Base-by-base conservation (phyloP, 2,888 invertebrate species). In the Bhutanitis thaidina region DNA sequence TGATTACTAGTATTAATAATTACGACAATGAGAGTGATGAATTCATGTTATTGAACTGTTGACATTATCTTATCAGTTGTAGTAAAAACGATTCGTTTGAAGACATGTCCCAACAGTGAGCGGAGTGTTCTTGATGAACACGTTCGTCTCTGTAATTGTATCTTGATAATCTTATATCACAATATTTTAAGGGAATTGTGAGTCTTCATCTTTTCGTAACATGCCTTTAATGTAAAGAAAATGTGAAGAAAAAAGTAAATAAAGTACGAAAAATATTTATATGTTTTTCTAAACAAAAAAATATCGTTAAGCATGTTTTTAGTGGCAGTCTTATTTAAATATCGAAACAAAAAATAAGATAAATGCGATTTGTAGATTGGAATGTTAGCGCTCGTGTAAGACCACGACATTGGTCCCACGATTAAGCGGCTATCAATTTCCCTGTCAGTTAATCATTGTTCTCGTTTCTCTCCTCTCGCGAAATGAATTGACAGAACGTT, bases 41-140 rank as follows among this genome's bases (percentile, higher is more conserved):
- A 57, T 52, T 67, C 63, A 70, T 77, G 81, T 77, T 83, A 82
- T 80, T 85, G 80, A 83, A 83, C 79, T 73, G 29, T 51, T 41
- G 71, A 70, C 68, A 62, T 70, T 84, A 87, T 84, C 84, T 86
- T 87, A 87, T 87, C 85, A 67, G 59, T 62, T 64, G 54, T 52
- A 69, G 74, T 77, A 77, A 74, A 76, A 74, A 76, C 69, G 73
- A 71, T 75, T 72, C 69, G 48, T 48, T 55, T 41, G 53, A 52
- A 55, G 53, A 44, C 49, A 53, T 50, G 49, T 54, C 41, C 43
- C 46, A 44, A 38, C 58, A 61, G 55, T 64, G 57, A 32, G 34
- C 54, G 50, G 32, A 50, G 44, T 46, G 43, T 43, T 34, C 48
- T 49, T 47, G 48, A 47, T 48, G 16, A 50, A 50, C 34, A 12